A percentile compares a stretch with the other conserved stretches of the same genome.
phyloP scores from a whole-genome alignment of 2,797 vertebrate genomes.

The Enteromius trimaculatus region DNA sequence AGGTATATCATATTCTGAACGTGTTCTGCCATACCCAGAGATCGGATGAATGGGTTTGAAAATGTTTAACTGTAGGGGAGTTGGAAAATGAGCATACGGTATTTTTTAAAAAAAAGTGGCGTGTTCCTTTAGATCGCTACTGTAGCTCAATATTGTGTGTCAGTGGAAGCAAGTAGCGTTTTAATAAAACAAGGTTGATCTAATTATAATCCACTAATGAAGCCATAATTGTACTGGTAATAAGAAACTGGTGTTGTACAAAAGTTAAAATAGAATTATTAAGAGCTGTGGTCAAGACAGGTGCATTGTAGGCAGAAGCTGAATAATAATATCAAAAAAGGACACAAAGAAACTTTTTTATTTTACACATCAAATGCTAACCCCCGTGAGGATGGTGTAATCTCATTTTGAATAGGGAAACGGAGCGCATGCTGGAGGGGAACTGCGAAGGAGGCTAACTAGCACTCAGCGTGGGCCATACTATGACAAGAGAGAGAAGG shows the following conservation, averaged over 20 bases:
- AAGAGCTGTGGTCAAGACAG: neutral
- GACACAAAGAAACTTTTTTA: constrained; percentile 6
- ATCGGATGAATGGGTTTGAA: too few relatives aligned
- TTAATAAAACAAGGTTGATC: neutral
- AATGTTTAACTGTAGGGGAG: too few relatives aligned
- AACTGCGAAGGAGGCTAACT: constrained; percentile 40
- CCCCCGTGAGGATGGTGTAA: neutral
- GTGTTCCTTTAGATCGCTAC: too few relatives aligned
- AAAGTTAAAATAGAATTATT: neutral
- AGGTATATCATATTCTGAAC: too few relatives aligned
- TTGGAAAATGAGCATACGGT: too few relatives aligned
- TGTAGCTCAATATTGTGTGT: neutral
- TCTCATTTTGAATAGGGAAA: constrained; percentile 19
- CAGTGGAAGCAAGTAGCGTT: neutral
- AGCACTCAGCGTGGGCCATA: constrained; percentile 31
- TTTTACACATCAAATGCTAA: constrained; percentile 32
- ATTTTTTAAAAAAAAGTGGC: too few relatives aligned
- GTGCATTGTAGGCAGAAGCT: neutral
- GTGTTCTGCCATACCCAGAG: too few relatives aligned
- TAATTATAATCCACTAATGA: neutral
- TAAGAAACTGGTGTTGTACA: too few relatives aligned
- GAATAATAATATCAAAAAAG: constrained; percentile 2
- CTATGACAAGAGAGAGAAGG: neutral
- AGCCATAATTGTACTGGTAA: neutral
- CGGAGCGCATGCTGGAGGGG: neutral